These are phyloP conservation scores for Drosophila gaucha DNA, from an alignment of 2,888 invertebrate species.

Conservation along the genomic window DNA sequence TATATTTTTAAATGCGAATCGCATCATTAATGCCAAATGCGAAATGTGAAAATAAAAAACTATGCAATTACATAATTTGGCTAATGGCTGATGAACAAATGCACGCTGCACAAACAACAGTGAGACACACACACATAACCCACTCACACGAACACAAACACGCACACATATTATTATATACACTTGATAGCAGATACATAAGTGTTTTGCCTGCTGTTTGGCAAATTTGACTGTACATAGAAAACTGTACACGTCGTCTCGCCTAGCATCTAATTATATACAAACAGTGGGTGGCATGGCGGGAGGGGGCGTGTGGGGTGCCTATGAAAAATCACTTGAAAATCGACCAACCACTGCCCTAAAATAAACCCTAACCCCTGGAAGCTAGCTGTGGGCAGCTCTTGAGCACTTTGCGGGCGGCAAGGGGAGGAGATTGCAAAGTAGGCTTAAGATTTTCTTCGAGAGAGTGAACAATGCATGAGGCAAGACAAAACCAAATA, in stretches of 20 bases:
- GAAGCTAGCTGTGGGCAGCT: conserved; percentile 59
- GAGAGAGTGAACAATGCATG: conserved; percentile 50
- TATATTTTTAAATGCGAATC: neutral
- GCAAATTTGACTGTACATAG: conserved; percentile 63
- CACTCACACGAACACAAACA: conserved; percentile 10
- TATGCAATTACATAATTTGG: conserved; percentile 48
- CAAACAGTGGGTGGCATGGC: conserved; percentile 41
- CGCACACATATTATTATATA: conserved; percentile 35
- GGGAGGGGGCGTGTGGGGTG: conserved; percentile 9
- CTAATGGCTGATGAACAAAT: conserved; percentile 54
- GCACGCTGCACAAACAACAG: conserved; percentile 30
- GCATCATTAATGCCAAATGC: conserved; percentile 19
- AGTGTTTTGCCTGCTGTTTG: conserved; percentile 38
- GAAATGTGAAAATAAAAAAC: conserved; percentile 17
- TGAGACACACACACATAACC: conserved; percentile 16
- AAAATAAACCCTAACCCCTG: conserved; percentile 1
- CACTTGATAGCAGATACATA: conserved; percentile 40
- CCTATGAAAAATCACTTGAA: conserved; percentile 71
- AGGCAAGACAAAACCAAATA: conserved; percentile 69
- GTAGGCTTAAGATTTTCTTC: conserved; percentile 75
- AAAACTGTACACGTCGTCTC: conserved; percentile 65
- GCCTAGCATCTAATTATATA: conserved; percentile 68
- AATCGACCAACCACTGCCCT: conserved; percentile 35
- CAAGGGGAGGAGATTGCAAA: conserved; percentile 18
- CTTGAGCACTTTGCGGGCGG: conserved; percentile 24